A percentile compares a stretch with the other conserved stretches of the same genome.
Evolutionary conservation across 2,888 invertebrate species (phyloP).

Genomic region (Salpingus planirostris): DNA sequence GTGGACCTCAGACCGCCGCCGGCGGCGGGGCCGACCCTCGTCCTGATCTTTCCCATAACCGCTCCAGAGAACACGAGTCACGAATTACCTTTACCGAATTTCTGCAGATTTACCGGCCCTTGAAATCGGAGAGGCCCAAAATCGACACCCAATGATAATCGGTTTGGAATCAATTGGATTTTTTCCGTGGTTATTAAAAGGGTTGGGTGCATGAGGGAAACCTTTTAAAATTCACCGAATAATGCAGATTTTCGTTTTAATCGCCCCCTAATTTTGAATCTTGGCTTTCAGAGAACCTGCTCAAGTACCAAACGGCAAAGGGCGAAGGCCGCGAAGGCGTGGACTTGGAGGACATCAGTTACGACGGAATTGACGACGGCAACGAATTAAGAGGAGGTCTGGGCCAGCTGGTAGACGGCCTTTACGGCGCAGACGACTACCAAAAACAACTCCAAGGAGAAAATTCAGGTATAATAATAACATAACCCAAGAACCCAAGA

Average conservation of each 20-base stretch:
- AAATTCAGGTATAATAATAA: constrained; percentile 48
- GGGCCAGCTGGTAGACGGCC: constrained; percentile 74
- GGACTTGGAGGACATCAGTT: constrained; percentile 69
- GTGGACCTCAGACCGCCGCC: constrained; percentile 5
- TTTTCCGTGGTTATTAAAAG: too few species aligned
- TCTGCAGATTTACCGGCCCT: too few species aligned
- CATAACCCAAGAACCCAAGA: too few species aligned
- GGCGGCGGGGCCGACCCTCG: constrained; percentile 4
- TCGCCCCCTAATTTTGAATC: constrained; percentile 5
- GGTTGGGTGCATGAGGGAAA: too few species aligned
- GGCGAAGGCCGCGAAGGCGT: constrained; percentile 56
- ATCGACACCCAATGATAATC: too few species aligned
- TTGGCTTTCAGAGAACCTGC: constrained; percentile 51
- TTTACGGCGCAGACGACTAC: constrained; percentile 58
- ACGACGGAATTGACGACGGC: constrained; percentile 59
- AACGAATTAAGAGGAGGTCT: constrained; percentile 57
- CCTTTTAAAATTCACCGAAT: too few species aligned
- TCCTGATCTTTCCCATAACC: constrained; percentile 4
- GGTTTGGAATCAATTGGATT: too few species aligned
- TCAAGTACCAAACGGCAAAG: constrained; percentile 58
- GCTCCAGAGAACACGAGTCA: constrained; percentile 6
- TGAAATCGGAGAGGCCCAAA: too few species aligned
- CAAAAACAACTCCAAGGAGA: constrained; percentile 51
- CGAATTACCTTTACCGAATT: constrained; percentile 9
- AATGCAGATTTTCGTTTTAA: too few species aligned